phyloP scores from a whole-genome alignment of 2,797 vertebrate genomes.

The Typhlichthys eigenmanni region DNA sequence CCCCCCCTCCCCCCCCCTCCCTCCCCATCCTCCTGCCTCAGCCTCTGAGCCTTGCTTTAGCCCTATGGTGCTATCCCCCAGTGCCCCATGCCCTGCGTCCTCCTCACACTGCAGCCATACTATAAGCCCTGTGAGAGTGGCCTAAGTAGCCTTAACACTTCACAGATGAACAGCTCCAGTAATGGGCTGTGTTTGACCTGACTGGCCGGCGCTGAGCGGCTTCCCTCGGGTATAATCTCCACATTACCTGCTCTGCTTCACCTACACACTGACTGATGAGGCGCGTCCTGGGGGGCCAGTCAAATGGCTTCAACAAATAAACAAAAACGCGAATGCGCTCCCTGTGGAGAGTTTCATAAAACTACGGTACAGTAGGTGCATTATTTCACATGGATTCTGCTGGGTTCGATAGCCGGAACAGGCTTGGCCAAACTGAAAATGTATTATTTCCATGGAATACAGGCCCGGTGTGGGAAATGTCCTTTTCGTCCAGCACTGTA shows the following conservation, averaged over 20 bases:
- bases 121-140: constrained; percentile 76
- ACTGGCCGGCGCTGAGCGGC: constrained; percentile 54
- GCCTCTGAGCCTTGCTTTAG: too few species aligned
- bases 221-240: constrained; percentile 66
- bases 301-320: constrained; percentile 49
- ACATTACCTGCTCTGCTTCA: constrained; percentile 64
- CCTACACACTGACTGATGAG: constrained; percentile 49
- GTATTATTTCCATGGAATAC: too few species aligned
- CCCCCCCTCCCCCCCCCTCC: constrained; percentile 19
- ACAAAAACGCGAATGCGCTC: constrained; percentile 15
- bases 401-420: too few species aligned
- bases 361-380: constrained; percentile 4
- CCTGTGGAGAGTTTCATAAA: constrained; percentile 4
- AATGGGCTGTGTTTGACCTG: constrained; percentile 72
- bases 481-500: too few species aligned
- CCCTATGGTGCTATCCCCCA: too few species aligned
- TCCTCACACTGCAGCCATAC: constrained; percentile 55
- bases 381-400: too few species aligned
- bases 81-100: background rate
- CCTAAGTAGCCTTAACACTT: constrained; percentile 70
- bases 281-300: constrained; percentile 43
- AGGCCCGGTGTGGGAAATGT: too few species aligned
- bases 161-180: constrained; percentile 72
- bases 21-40: constrained; percentile 29
- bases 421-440: too few species aligned